Evolutionary conservation across 2,797 vertebrate species (phyloP), one percentile per base, ranked within the genome.

Genomic region (Psittacula derbiana): DNA sequence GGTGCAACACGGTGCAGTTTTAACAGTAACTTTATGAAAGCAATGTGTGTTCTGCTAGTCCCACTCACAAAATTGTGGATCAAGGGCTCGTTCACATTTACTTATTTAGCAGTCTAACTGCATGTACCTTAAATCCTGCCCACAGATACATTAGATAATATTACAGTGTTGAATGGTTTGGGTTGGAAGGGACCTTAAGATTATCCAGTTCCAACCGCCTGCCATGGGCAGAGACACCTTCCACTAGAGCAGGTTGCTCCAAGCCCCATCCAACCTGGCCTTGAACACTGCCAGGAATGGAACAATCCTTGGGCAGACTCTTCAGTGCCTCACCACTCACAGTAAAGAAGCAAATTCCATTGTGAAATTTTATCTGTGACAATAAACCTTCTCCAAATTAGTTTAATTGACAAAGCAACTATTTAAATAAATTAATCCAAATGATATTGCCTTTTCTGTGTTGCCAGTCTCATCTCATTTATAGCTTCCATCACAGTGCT

Each of bases 401-500:
- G 44, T 71, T 71, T 25, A 58, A 85, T 57, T 72, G 61, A 83
- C 27, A 83, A 83, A 88, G 15, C 24, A 79, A 52, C 73, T 75
- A 72, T 58, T 86, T 75, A 53, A 90, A 80, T 12, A 72, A 31
- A 64, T 80, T 83, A 83, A 49, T 78, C 89, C 33, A 74, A 94
- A 80, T 10, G 15, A 46, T 36, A 55, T 1, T 80, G 57, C 62
- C 55, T 71, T 84, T 90, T 90, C n/a, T 43, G 62, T 66, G 40
- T 73, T 61, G 80, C 31, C 46, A 50, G 1, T 58, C 62, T 41
- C 79, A 52, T 14, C 61, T 84, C n/a, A 84, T 86, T 65, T 81
- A 88, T 28, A 70, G 58, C 47, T 88, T 69, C 41, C 20, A 46
- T 8, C 52, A 47, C 40, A 30, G 30, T 11, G 21, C 27, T 46